Evolutionary conservation across 2,888 invertebrate genomes (phyloP).

Genomic region (Calephelis perditalis): DNA sequence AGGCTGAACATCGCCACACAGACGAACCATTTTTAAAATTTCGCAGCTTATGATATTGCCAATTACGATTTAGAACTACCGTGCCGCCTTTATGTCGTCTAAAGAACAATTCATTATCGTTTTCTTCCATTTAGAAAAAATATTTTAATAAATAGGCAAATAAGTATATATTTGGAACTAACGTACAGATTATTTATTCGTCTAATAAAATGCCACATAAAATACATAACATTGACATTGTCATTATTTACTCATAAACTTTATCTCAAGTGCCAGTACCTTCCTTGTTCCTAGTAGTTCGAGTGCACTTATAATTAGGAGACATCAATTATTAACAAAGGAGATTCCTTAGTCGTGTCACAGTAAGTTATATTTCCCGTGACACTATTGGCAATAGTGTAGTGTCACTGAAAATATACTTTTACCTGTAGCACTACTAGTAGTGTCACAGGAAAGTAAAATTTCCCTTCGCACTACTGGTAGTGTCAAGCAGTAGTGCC

Average conservation of each 20-base stretch:
- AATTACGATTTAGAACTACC: slow-evolving; percentile 1
- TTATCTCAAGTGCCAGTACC: neutral
- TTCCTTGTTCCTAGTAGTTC: neutral
- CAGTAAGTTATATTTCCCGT: slow-evolving; percentile 1
- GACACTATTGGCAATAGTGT: slow-evolving; percentile 2
- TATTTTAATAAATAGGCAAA: slow-evolving; percentile 3
- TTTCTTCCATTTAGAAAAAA: slow-evolving; percentile 2
- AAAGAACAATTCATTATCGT: slow-evolving; percentile 3
- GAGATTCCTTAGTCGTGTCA: slow-evolving; percentile 3
- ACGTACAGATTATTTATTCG: neutral
- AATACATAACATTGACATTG: slow-evolving; percentile 3
- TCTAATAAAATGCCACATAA: slow-evolving; percentile 3
- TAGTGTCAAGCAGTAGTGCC: no score
- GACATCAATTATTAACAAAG: slow-evolving; percentile 2
- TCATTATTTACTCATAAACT: slow-evolving; percentile 3
- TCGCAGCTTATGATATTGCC: neutral
- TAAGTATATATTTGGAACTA: slow-evolving; percentile 1
- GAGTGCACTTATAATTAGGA: slow-evolving; percentile 3
- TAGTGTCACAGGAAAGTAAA: no score
- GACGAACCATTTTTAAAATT: neutral
- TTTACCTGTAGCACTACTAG: no score
- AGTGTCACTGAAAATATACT: slow-evolving; percentile 3
- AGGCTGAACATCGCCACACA: neutral
- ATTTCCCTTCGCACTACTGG: no score
- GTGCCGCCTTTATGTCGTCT: slow-evolving; percentile 3